Conservation (phyloP, 2,113 vertebrate species). For the Theristicus caerulescens region DNA sequence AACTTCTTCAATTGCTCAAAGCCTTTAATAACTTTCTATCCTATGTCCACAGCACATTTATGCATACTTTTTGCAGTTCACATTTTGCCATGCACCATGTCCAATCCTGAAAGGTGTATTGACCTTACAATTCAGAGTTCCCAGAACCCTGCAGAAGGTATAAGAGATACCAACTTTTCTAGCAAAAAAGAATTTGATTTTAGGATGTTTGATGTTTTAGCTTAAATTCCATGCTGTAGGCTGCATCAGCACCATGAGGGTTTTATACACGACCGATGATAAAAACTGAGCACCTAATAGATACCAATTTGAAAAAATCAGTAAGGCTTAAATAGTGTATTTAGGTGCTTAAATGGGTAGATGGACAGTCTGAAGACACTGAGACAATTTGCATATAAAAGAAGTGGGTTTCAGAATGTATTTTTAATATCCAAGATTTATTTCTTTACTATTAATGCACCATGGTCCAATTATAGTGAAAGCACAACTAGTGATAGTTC, state of each 20-base stretch:
- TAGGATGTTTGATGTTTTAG: background rate
- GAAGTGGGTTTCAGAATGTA: background rate
- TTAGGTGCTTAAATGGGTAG: background rate
- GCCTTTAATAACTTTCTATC: background rate
- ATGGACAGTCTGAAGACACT: background rate
- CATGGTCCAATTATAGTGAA: background rate
- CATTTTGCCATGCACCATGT: background rate
- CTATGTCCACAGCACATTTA: background rate
- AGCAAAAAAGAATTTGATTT: background rate
- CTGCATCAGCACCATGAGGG: background rate
- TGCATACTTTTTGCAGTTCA: background rate
- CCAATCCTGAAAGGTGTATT: background rate
- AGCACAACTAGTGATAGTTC: background rate
- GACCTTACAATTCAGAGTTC: background rate
- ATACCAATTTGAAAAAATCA: background rate
- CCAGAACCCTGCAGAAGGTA: background rate
- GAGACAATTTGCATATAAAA: background rate
- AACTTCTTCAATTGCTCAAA: background rate
- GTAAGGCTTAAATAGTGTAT: background rate
- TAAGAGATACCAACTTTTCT: background rate
- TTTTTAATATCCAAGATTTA: background rate
- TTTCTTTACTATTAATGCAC: background rate
- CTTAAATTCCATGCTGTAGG: background rate
- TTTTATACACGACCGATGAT: accelerated
- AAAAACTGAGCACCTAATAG: background rate